Evolutionary conservation across 2,797 vertebrate species (phyloP), one percentile per base, ranked within the genome.

Genomic region (Xenops minutus): DNA sequence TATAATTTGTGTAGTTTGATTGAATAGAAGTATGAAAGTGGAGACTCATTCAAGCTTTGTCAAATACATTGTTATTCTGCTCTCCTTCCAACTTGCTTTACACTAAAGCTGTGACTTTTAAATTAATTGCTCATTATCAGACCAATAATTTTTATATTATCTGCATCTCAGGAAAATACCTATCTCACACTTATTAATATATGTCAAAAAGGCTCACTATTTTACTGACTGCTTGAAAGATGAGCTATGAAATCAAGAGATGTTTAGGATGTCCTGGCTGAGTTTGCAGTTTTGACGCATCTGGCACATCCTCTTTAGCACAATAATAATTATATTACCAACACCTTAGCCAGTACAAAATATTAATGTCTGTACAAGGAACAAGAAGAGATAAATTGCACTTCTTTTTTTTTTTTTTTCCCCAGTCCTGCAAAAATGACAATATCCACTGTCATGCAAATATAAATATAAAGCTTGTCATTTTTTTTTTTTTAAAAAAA

Each of bases 401-500:
- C 54, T 67, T 54, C 7, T 34, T 62, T 11, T 22, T 21, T 52
- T 30, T 52, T 52, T 52, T 29, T 19, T 24, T 17, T 4, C 8
- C 1, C n/a, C n/a, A n/a, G 11, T 17, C 5, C 14, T 17, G 27
- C 11, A 76, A 92, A 49, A 75, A 59, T 63, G 1, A 7, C 19
- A 63, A 26, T 24, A 64, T 15, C 6, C 12, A 24, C 29, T 44
- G 14, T n/a, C 2, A 36, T 2, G 14, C 17, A 77, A 67, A 48
- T 69, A 64, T 15, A 6, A 66, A 14, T 62, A 21, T 41, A 22
- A 68, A 58, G 3, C 2, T 2, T 68, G 39, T 32, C 0, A 0
- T 46, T 71, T 39, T 56, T 20, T 30, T 29, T 46, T 71, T 39
- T 56, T 20, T 16, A 43, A 43, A 89, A 39, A 39, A 14, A 41